Evolutionary conservation across 2,888 invertebrate species (phyloP).

Genomic region (Plutella xylostella): DNA sequence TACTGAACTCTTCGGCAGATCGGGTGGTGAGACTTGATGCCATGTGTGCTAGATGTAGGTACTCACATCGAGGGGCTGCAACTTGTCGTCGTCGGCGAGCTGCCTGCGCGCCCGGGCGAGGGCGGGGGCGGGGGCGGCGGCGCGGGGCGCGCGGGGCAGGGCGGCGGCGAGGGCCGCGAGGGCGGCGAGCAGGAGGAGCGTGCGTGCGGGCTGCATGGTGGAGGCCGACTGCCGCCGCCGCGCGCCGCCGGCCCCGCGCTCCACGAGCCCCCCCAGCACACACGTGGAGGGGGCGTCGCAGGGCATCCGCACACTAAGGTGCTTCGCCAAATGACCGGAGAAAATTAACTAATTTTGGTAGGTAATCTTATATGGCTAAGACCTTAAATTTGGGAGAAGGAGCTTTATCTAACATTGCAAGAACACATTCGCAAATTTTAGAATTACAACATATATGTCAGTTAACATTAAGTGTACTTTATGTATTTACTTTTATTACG

Average conservation of each 20-base stretch:
- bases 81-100: slow-evolving; percentile 46
- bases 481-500: no score
- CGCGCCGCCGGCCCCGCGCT: slow-evolving; percentile 4
- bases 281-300: slow-evolving; percentile 6
- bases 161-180: slow-evolving; percentile 7
- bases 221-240: slow-evolving; percentile 24
- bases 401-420: no score
- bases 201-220: slow-evolving; percentile 25
- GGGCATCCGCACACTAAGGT: slow-evolving; percentile 4
- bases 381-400: no score
- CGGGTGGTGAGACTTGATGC: no score
- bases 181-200: slow-evolving; percentile 19
- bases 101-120: slow-evolving; percentile 35
- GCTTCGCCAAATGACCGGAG: not conserved
- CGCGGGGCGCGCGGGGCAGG: slow-evolving; percentile 21
- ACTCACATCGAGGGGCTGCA: slow-evolving; percentile 55
- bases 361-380: no score
- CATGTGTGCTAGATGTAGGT: no score
- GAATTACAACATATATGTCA: no score
- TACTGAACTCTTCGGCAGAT: no score
- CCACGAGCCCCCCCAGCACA: not conserved
- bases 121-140: slow-evolving; percentile 23
- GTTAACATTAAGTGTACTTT: no score
- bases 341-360: no score
- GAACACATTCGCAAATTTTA: no score